Conservation (phyloP, 2,888 invertebrate genomes). For the Camponotus fellah region DNA sequence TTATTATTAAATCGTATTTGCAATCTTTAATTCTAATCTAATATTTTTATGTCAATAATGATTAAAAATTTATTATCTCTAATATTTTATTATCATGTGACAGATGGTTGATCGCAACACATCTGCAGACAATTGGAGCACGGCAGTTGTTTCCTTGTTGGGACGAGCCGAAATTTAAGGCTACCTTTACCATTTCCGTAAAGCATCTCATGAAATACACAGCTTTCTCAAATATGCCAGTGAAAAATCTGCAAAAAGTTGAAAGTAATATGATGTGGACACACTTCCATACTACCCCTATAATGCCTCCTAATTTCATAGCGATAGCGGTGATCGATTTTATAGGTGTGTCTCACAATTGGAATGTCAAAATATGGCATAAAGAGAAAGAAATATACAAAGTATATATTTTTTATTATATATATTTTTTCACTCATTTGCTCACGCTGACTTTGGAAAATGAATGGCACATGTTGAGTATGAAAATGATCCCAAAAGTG, state of each 20-base stretch:
- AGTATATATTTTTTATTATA: too few relatives aligned
- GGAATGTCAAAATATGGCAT: conserved; percentile 24
- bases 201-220: conserved; percentile 86
- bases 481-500: conserved; percentile 5
- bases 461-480: neutral
- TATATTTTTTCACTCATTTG: neutral
- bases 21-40: too few relatives aligned
- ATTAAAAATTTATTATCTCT: neutral
- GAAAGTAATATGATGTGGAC: neutral
- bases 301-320: conserved; percentile 36
- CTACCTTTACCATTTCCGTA: conserved; percentile 89
- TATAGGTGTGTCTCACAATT: neutral
- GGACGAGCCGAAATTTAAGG: conserved; percentile 91
- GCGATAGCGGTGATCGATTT: neutral
- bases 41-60: neutral
- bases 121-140: conserved; percentile 90
- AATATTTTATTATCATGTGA: neutral
- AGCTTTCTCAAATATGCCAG: conserved; percentile 83
- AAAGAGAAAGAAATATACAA: neutral
- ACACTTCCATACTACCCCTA: neutral
- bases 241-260: neutral
- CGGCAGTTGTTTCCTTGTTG: conserved; percentile 92
- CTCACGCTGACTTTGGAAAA: neutral
- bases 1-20: too few relatives aligned
- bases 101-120: conserved; percentile 89